Base-by-base conservation (phyloP, 2,113 vertebrate species). In the Rostratula benghalensis region DNA sequence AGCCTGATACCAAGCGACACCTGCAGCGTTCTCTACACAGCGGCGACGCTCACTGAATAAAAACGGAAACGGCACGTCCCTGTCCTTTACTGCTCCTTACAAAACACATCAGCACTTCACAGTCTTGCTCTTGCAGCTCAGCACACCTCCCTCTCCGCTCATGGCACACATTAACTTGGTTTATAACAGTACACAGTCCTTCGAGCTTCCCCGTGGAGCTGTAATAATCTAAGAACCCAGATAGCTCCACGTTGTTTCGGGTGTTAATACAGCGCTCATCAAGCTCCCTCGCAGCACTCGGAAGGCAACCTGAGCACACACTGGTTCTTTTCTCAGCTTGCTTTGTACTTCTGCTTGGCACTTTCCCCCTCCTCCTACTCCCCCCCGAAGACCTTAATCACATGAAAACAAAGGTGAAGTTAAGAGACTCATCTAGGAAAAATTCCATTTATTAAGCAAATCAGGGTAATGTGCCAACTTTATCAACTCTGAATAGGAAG, bases 281-380 rank as follows among this genome's bases (percentile, higher is more conserved):
- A 94, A 96, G 80, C 83, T 71, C 89, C 94, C 79, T 50, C 74
- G 35, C 0, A 1, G 75, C 63, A 27, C 77, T 82, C 84, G 8
- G 20, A 80, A 84, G 95, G 83, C 88, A 88, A 81, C 88, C 92
- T 87, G 80, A 96, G 80, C 73, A 35, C 90, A 87, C 88, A 71
- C 56, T 86, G 93, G 13, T 39, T 46, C 86, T 87, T 53, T 93
- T 64, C 95, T 87, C 83, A 37, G 61, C 76, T 41, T 64, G 10
- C 88, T 95, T 92, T 96, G 92, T 90, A 45, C 85, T 95, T 56
- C 63, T 20, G 25, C 88, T 93, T 96, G 95, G 95, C 94, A 93
- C 83, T 90, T 41, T 4, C 65, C 43, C 73, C 71, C 41, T 20
- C 18, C 45, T 20, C 16, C 9, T 18, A 17, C 45, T 18, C 17